A percentile compares a stretch with the other conserved stretches of the same genome.
phyloP scores from a whole-genome alignment of 2,888 invertebrate genomes.

The Volucella inflata region DNA sequence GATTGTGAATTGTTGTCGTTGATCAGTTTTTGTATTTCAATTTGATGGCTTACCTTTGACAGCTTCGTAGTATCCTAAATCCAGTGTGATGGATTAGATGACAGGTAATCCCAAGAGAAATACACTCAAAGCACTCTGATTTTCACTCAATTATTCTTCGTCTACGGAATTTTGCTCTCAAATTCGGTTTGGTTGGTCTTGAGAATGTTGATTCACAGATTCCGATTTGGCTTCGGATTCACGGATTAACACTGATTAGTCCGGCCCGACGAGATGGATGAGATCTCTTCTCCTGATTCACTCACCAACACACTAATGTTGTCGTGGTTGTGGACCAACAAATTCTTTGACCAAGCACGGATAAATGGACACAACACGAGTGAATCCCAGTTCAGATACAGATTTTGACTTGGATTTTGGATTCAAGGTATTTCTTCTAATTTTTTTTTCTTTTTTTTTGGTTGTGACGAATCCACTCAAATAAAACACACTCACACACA shows the following conservation, averaged over 20 bases:
- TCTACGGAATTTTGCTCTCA: slow-evolving; percentile 22
- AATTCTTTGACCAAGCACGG: slow-evolving; percentile 13
- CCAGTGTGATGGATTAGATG: slow-evolving; percentile 81
- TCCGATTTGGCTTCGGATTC: background rate
- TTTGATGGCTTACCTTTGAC: slow-evolving; percentile 81
- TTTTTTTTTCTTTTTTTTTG: background rate
- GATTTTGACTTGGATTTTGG: background rate
- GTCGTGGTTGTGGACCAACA: background rate
- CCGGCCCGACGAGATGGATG: no score
- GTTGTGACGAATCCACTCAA: background rate
- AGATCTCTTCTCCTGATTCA: no score
- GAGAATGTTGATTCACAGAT: no score
- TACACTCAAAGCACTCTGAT: slow-evolving; percentile 53
- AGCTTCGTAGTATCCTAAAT: slow-evolving; percentile 84
- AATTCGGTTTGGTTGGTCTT: background rate
- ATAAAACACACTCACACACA: slow-evolving; percentile 17
- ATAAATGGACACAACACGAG: slow-evolving; percentile 6
- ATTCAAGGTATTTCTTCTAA: background rate
- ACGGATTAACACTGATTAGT: background rate
- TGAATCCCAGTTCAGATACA: slow-evolving; percentile 1
- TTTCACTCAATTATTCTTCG: slow-evolving; percentile 38
- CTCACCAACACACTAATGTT: slow-evolving; percentile 16
- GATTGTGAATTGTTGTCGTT: no score
- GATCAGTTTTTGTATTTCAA: no score
- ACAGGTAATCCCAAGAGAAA: slow-evolving; percentile 72